Percentiles rank a stretch among this genome's conserved stretches.
Conservation (phyloP, 2,113 vertebrate species). For the Podarcis cretensis region DNA sequence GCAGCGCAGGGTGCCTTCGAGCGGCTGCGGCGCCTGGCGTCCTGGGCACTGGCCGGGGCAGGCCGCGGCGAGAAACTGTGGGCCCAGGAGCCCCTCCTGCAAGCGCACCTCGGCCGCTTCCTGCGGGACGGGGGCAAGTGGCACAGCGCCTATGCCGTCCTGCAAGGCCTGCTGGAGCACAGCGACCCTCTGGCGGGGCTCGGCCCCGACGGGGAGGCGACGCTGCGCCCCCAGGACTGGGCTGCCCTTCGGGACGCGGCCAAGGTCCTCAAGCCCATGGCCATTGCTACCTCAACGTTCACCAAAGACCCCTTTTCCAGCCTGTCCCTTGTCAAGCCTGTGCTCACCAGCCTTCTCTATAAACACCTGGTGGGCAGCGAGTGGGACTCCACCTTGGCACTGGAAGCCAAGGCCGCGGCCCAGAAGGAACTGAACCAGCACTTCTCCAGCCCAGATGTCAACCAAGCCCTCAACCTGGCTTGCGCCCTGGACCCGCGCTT, state of each 20-base stretch:
- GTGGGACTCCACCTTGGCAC: slow-evolving; percentile 61
- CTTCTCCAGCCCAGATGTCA: slow-evolving; percentile 68
- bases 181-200: slow-evolving; percentile 36
- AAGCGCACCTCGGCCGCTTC: slow-evolving; percentile 37
- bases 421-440: slow-evolving; percentile 60
- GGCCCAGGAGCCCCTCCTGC: slow-evolving; percentile 33
- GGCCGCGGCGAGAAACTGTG: slow-evolving; percentile 17
- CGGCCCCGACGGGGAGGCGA: slow-evolving; percentile 10
- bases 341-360: slow-evolving; percentile 76
- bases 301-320: slow-evolving; percentile 76
- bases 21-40: slow-evolving; percentile 60
- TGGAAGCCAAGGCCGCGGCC: slow-evolving; percentile 73
- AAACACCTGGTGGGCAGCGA: slow-evolving; percentile 73
- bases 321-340: slow-evolving; percentile 77
- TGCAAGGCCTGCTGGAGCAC: slow-evolving; percentile 54
- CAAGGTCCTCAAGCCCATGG: slow-evolving; percentile 76
- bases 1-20: slow-evolving; percentile 61
- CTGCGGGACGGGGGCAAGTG: slow-evolving; percentile 44
- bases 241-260: slow-evolving; percentile 73
- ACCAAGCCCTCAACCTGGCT: slow-evolving; percentile 73
- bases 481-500: slow-evolving; percentile 81
- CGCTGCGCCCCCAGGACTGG: slow-evolving; percentile 67
- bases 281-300: slow-evolving; percentile 77
- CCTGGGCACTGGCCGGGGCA: slow-evolving; percentile 25
- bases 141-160: slow-evolving; percentile 38